Conservation (phyloP, 1,140 invertebrate genomes). For the Holcopasites calliopsidis region DNA sequence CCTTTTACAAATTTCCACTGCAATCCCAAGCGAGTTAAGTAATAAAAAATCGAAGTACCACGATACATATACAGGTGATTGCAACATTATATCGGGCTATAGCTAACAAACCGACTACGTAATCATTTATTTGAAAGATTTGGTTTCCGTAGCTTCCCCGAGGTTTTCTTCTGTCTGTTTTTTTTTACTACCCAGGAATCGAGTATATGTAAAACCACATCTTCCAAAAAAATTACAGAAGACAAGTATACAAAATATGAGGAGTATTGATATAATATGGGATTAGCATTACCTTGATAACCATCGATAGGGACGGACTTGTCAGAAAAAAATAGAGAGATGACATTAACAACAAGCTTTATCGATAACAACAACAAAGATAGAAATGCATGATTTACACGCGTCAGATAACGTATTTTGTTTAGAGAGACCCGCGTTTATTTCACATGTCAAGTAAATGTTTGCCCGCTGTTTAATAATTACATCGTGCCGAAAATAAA, state of each 20-base stretch:
- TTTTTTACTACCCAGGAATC: not conserved
- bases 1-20: slow-evolving; percentile 35
- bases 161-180: not conserved
- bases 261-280: slow-evolving; percentile 80
- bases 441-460: slow-evolving; percentile 60
- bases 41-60: slow-evolving; percentile 51
- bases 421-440: slow-evolving; percentile 40
- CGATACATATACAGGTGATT: slow-evolving; percentile 56
- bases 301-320: slow-evolving; percentile 80
- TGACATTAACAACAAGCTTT: slow-evolving; percentile 80
- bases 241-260: slow-evolving; percentile 74
- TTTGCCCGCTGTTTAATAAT: slow-evolving; percentile 53
- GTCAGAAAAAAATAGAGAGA: slow-evolving; percentile 80
- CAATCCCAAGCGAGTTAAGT: slow-evolving; percentile 49
- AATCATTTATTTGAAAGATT: slow-evolving; percentile 70
- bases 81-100: slow-evolving; percentile 66
- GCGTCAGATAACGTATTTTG: slow-evolving; percentile 49
- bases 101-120: slow-evolving; percentile 72
- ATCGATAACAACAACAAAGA: slow-evolving; percentile 77
- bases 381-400: slow-evolving; percentile 71
- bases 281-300: slow-evolving; percentile 80
- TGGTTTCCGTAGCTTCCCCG: slow-evolving; percentile 49
- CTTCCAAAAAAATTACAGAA: slow-evolving; percentile 72
- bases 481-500: not conserved
- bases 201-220: slow-evolving; percentile 64